phyloP scores from a whole-genome alignment of 2,113 vertebrate species.

The Chiloscyllium plagiosum region DNA sequence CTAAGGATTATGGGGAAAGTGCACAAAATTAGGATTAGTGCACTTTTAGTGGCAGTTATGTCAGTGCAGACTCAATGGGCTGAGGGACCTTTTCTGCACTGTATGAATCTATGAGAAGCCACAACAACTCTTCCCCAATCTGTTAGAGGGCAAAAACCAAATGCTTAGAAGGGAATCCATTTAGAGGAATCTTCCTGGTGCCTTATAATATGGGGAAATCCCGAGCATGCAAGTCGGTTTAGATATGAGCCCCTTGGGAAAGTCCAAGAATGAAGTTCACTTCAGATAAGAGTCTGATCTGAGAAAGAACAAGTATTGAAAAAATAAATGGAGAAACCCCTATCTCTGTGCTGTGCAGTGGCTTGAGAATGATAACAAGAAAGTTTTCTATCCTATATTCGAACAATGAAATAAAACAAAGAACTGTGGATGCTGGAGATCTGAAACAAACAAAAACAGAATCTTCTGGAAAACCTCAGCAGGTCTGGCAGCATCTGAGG shows the following conservation, averaged over 20 bases:
- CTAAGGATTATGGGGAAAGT: no score
- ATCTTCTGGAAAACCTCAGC: no score
- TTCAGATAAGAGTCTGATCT: background rate
- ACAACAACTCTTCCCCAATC: no score
- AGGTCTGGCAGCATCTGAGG: no score
- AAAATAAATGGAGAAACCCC: background rate
- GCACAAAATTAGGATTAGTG: no score
- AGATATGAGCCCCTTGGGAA: background rate
- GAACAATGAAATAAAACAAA: no score
- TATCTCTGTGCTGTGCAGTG: background rate
- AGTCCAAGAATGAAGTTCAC: background rate
- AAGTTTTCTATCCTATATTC: background rate
- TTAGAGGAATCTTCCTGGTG: background rate
- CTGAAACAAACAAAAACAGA: no score
- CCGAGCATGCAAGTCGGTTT: background rate
- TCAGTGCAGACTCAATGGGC: no score
- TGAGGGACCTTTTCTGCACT: no score
- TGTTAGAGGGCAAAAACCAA: background rate
- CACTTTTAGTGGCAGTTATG: no score
- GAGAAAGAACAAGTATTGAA: background rate
- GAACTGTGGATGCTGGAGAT: no score
- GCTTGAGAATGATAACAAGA: background rate
- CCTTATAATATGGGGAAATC: background rate
- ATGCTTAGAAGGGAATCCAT: background rate
- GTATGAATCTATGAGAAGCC: no score